A percentile compares a stretch with the other conserved stretches of the same genome.
Conservation (phyloP, 2,888 invertebrate genomes). For the Embidobia sp. region DNA sequence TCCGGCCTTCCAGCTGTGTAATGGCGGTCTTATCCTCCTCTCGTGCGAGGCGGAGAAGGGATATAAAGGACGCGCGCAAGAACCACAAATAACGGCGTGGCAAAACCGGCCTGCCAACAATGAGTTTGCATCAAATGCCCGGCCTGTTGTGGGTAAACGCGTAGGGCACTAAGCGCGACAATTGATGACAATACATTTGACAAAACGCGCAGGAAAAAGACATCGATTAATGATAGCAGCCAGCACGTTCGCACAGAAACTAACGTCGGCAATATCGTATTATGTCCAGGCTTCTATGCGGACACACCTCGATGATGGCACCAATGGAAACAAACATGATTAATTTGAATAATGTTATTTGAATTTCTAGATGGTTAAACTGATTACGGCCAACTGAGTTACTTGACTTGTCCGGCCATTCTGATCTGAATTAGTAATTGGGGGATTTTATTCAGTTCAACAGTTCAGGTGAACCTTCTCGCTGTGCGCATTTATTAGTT, state of each 20-base stretch:
- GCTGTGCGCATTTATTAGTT: too few relatives aligned
- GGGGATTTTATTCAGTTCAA: too few relatives aligned
- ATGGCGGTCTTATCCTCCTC: slow-evolving; percentile 59
- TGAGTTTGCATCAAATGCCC: slow-evolving; percentile 78
- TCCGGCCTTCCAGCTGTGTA: slow-evolving; percentile 47
- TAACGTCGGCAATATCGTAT: not conserved
- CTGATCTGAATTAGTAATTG: too few relatives aligned
- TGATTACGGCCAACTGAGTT: too few relatives aligned
- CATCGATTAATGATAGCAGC: slow-evolving; percentile 64
- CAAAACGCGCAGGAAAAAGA: slow-evolving; percentile 67
- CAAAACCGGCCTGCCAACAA: slow-evolving; percentile 70
- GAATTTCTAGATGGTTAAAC: too few relatives aligned
- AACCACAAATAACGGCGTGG: slow-evolving; percentile 55
- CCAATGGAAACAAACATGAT: slow-evolving; percentile 1
- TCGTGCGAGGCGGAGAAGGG: slow-evolving; percentile 30
- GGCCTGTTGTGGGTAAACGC: slow-evolving; percentile 80
- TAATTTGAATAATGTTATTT: not conserved
- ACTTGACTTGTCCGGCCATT: too few relatives aligned
- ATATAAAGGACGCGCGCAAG: slow-evolving; percentile 48
- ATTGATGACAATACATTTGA: slow-evolving; percentile 77
- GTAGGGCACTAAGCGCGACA: slow-evolving; percentile 77
- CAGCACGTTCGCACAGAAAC: slow-evolving; percentile 44
- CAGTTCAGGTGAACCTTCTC: too few relatives aligned
- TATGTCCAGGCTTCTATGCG: too few relatives aligned
- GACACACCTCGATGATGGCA: too few relatives aligned